A percentile compares a stretch with the other conserved stretches of the same genome.
Evolutionary conservation across 2,888 invertebrate genomes (phyloP).

Genomic region (Lasioglossum calceatum): DNA sequence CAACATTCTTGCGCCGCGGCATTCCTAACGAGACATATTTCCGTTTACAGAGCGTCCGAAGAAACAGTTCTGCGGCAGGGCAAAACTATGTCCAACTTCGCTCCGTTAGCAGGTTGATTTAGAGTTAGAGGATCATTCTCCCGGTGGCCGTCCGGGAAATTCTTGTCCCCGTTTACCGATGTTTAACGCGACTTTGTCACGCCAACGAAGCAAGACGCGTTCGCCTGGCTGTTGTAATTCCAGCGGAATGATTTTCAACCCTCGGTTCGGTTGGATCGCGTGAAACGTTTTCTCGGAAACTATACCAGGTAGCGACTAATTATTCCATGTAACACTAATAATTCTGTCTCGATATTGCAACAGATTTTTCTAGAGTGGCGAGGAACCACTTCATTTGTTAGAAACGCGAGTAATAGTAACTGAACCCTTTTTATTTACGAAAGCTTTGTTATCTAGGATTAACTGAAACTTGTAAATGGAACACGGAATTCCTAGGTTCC

Average conservation of each 20-base stretch:
- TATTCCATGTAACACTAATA: neutral
- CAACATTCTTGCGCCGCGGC: neutral
- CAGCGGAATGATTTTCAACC: neutral
- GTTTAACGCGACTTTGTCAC: constrained; percentile 3
- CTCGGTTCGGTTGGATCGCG: neutral
- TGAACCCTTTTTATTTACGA: too few relatives aligned
- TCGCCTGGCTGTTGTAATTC: neutral
- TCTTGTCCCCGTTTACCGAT: neutral
- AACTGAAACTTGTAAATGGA: too few relatives aligned
- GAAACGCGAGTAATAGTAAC: too few relatives aligned
- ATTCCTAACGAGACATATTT: neutral
- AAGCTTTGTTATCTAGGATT: too few relatives aligned
- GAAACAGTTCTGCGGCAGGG: neutral
- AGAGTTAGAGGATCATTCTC: neutral
- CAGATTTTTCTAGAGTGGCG: too few relatives aligned
- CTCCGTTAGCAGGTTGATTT: neutral
- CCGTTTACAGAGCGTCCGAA: neutral
- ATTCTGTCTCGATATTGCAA: too few relatives aligned
- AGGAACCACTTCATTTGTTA: too few relatives aligned
- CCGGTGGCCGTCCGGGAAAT: neutral
- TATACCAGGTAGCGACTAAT: neutral
- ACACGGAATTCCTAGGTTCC: neutral
- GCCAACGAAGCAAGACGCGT: neutral
- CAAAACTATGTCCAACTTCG: neutral
- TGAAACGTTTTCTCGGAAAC: neutral